These are phyloP conservation scores for Prunella strophiata DNA, from an alignment of 2,797 vertebrate species.

Conservation along the genomic window DNA sequence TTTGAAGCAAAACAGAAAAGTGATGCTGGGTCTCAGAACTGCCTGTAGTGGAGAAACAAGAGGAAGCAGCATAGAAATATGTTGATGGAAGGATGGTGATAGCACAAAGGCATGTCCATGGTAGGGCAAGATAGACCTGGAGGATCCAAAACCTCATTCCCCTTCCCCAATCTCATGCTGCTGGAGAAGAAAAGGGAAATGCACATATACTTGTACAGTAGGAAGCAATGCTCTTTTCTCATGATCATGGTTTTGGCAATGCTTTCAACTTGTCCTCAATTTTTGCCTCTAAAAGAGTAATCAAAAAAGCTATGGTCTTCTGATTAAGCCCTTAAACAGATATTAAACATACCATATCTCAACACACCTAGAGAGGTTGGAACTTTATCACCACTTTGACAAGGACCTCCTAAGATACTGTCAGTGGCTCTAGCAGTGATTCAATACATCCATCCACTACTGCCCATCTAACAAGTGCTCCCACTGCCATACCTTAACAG, in stretches of 20 bases:
- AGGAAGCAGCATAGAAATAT: neutral
- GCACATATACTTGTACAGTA: neutral
- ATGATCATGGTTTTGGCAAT: neutral
- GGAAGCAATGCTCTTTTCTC: neutral
- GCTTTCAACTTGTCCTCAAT: neutral
- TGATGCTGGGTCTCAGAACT: neutral
- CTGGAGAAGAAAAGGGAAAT: neutral
- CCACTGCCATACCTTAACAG: neutral
- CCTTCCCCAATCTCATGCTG: neutral
- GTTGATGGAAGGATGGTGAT: neutral
- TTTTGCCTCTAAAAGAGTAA: neutral
- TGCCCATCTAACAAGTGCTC: rapidly evolving
- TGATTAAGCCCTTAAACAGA: neutral
- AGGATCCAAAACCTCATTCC: neutral
- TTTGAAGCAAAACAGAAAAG: neutral
- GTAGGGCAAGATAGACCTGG: neutral
- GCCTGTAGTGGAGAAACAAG: neutral
- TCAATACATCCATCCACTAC: neutral
- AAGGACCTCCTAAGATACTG: neutral
- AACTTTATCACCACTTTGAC: neutral
- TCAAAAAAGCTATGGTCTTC: neutral
- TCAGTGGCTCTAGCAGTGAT: neutral
- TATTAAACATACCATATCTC: neutral
- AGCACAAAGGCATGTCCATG: neutral
- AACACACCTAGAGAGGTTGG: neutral